A percentile compares a stretch with the other conserved stretches of the same genome.
phyloP scores from a whole-genome alignment of 2,888 invertebrate genomes.

The Idaea aversata region DNA sequence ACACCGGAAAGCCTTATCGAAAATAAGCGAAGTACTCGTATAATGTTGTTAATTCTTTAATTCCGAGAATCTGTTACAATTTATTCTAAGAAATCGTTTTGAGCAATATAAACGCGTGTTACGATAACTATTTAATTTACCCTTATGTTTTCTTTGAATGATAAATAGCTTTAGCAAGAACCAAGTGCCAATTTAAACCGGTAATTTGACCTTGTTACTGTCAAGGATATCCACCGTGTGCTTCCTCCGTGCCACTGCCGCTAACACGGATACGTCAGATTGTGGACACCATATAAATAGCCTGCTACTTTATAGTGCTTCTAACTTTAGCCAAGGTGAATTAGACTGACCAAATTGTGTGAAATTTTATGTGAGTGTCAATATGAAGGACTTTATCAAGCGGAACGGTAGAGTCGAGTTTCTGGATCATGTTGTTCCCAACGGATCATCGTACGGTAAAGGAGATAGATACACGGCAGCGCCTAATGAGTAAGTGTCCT shows the following conservation, averaged over 20 bases:
- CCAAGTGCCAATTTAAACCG: conserved; percentile 27
- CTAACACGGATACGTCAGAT: conserved; percentile 14
- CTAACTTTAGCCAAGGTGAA: conserved; percentile 23
- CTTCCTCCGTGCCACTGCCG: conserved; percentile 55
- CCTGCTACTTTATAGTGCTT: conserved; percentile 12
- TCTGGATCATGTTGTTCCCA: conserved; percentile 37
- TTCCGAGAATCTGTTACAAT: not conserved
- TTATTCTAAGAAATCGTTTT: not conserved
- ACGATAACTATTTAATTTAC: conserved; percentile 18
- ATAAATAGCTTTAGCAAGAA: not conserved
- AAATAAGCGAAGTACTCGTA: not conserved
- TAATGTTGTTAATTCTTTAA: not conserved
- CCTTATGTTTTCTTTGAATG: conserved; percentile 1
- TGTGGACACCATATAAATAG: not conserved
- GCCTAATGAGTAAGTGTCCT: conserved; percentile 69
- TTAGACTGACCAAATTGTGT: conserved; percentile 18
- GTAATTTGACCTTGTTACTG: conserved; percentile 64
- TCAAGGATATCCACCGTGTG: conserved; percentile 67
- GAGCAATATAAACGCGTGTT: not conserved
- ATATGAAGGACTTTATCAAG: conserved; percentile 58
- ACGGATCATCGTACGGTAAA: conserved; percentile 67
- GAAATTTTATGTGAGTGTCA: conserved; percentile 34
- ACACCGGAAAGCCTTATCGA: not conserved
- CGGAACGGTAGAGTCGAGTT: conserved; percentile 50
- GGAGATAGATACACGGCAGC: conserved; percentile 73